Evolutionary conservation across 2,797 vertebrate species (phyloP).

Genomic region (Pseudomugil tenellus): DNA sequence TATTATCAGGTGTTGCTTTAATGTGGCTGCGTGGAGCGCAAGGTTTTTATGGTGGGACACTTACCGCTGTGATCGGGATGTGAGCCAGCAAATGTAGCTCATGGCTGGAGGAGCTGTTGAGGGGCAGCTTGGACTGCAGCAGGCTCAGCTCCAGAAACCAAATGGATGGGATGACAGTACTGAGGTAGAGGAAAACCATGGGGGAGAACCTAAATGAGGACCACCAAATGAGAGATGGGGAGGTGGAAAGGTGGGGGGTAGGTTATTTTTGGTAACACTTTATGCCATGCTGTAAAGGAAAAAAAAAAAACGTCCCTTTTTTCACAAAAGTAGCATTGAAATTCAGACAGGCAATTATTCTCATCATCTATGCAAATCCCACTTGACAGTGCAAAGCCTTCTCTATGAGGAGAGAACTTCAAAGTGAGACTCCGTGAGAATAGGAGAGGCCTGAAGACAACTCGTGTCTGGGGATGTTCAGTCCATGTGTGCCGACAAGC

Average conservation of each 20-base stretch:
- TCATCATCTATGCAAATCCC: conserved; percentile 86
- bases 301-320: conserved; percentile 47
- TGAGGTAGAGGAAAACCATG: conserved; percentile 83
- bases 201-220: conserved; percentile 78
- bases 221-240: conserved; percentile 39
- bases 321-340: conserved; percentile 56
- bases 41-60: conserved; percentile 23
- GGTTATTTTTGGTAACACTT: conserved; percentile 63
- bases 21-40: conserved; percentile 39
- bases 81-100: conserved; percentile 70
- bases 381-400: conserved; percentile 79
- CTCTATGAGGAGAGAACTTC: conserved; percentile 77
- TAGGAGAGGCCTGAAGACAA: conserved; percentile 68
- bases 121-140: conserved; percentile 72
- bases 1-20: conserved; percentile 64
- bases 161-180: conserved; percentile 79
- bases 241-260: conserved; percentile 7
- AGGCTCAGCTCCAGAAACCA: conserved; percentile 82
- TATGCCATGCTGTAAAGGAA: conserved; percentile 44
- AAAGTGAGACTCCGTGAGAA: conserved; percentile 73
- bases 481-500: conserved; percentile 32
- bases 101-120: conserved; percentile 68
- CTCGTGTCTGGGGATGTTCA: conserved; percentile 48
- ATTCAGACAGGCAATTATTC: conserved; percentile 82
- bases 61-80: conserved; percentile 77